Base-by-base conservation (phyloP, 2,113 vertebrate species). In the Oncorhynchus kisutch region DNA sequence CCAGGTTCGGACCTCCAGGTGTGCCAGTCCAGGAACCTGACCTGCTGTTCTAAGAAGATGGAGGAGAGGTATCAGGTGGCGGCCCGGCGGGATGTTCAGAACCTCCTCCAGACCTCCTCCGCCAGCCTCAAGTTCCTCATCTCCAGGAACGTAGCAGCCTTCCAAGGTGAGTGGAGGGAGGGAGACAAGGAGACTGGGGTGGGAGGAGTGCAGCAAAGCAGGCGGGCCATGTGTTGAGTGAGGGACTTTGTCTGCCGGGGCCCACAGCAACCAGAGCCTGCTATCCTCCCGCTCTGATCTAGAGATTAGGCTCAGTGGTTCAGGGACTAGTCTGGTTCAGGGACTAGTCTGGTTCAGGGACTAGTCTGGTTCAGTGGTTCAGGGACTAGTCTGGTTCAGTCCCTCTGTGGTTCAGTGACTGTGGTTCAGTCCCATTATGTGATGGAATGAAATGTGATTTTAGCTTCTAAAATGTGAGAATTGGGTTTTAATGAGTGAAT, bases 11-110 rank as follows among this genome's bases (percentile, higher is more conserved):
- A 96, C 85, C 95, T 97, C 59, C 96, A 96, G 84, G 93, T 98
- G 71, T 98, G 96, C 81, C 60, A 59, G 70, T 92, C 93, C 72
- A 90, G 86, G 87, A 94, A 89, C 79, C 72, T 90, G 77, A 95
- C 95, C 1, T 98, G 96, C 78, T 98, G 96, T 86, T 96, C 95
- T 69, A 96, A 90, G 81, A 96, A 93, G 88, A 95, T 96, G 93
- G 96, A 97, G 85, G 95, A 96, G 83, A 89, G 85, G 18, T 97
- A 96, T 57, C 96, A 96, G 66, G 39, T 85, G 69, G 92, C 93
- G 1, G 95, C 94, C 48, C 91, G 89, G 16, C 90, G 93, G 73
- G 95, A 96, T 77, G 88, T 96, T 82, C 94, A 94, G 83, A 94
- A 95, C 85, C 91, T 94, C 2, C 88, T 98, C 31, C 96, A 97